phyloP scores from a whole-genome alignment of 2,888 invertebrate species.

The Tipula helvola region DNA sequence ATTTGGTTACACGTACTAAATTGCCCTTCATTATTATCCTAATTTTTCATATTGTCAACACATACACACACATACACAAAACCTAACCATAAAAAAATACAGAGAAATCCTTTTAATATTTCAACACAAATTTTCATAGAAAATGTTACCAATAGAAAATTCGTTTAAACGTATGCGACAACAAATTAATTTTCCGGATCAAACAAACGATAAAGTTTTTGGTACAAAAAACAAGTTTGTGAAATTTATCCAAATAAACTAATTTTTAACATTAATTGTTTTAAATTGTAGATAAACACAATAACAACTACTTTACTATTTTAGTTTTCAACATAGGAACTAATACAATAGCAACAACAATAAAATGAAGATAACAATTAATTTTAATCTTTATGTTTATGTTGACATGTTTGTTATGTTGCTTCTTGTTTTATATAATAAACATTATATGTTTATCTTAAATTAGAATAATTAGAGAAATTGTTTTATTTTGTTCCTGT shows the following conservation, averaged over 20 bases:
- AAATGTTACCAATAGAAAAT: not conserved
- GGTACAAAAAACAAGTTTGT: not conserved
- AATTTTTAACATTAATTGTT: not conserved
- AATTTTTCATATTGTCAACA: not conserved
- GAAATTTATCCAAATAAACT: not conserved
- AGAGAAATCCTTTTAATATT: not conserved
- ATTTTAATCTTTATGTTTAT: not conserved
- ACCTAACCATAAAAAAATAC: not conserved
- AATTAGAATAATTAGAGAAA: not conserved
- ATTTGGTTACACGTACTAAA: not conserved
- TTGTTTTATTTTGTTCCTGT: not conserved
- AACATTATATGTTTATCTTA: not conserved
- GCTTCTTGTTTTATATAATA: not conserved
- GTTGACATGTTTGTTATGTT: not conserved
- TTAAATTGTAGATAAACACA: not conserved
- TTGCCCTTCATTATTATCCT: not conserved
- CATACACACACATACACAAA: too few relatives aligned
- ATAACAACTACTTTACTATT: not conserved
- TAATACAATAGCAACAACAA: not conserved
- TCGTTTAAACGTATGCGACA: not conserved
- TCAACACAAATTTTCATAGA: not conserved
- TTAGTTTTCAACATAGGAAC: not conserved
- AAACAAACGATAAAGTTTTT: not conserved
- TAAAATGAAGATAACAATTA: not conserved
- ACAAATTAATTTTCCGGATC: not conserved